Evolutionary conservation across 2,888 invertebrate genomes (phyloP).

Genomic region (Boloria euphrosyne): DNA sequence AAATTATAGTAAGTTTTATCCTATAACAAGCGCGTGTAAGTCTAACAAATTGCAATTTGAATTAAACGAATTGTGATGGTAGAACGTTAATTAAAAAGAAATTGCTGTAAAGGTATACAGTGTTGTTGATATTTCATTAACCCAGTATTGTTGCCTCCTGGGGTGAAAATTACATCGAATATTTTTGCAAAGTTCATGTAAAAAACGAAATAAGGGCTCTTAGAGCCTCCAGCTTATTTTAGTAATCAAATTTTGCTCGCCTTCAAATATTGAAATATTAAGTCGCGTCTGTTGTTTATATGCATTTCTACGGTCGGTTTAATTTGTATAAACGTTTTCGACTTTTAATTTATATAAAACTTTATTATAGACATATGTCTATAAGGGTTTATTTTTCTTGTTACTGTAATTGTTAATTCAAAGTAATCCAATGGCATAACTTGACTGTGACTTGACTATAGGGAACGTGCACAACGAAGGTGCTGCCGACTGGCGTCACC

Average conservation of each 20-base stretch:
- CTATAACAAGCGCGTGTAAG: conserved; percentile 6
- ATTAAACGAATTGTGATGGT: conserved; percentile 28
- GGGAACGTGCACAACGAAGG: too few relatives aligned
- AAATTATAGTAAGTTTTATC: background rate
- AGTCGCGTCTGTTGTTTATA: conserved; percentile 7
- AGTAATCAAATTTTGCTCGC: conserved; percentile 64
- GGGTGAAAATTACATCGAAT: conserved; percentile 58
- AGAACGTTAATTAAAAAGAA: conserved; percentile 49
- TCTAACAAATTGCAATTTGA: conserved; percentile 27
- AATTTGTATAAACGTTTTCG: too few relatives aligned
- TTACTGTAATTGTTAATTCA: too few relatives aligned
- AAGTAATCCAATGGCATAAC: too few relatives aligned
- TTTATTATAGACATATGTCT: too few relatives aligned
- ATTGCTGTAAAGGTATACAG: conserved; percentile 46
- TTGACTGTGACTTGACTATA: too few relatives aligned
- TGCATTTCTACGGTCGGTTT: conserved; percentile 1
- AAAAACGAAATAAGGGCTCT: conserved; percentile 62
- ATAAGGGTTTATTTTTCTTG: too few relatives aligned
- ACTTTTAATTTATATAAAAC: too few relatives aligned
- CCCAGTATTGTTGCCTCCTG: conserved; percentile 54
- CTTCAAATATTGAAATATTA: conserved; percentile 45
- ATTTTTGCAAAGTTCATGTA: conserved; percentile 60
- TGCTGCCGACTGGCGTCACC: too few relatives aligned
- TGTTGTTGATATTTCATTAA: conserved; percentile 69
- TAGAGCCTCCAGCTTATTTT: conserved; percentile 58